Evolutionary conservation across 2,888 invertebrate genomes (phyloP), one percentile per base, ranked within the genome.

Genomic region (Carpatolechia fugitivella): DNA sequence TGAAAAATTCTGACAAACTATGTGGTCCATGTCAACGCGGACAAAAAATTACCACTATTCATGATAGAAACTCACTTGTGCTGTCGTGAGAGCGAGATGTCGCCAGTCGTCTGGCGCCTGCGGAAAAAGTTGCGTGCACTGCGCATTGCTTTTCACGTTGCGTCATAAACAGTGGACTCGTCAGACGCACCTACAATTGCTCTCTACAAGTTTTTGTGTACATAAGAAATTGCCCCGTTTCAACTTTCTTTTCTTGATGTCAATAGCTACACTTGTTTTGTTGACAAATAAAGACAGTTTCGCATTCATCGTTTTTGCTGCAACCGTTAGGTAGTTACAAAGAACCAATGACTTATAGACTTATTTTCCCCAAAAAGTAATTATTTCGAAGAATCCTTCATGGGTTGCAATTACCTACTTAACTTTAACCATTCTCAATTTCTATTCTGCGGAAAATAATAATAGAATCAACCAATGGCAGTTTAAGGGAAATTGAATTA

Each of bases 101-200:
- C 69, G 69, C 65, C 61, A 60, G 64, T 59, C 58, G 73, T 69
- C 40, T 44, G 82, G 78, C 82, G 81, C 80, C 79, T 70, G 58
- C 62, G 71, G 78, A 82, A 85, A 84, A 83, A 85, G 79, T 80
- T 75, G 80, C 63, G 65, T 69, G 67, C 72, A 70, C 65, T 68
- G 67, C 72, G 72, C 78, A 79, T 82, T 74, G 80, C 81, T 77
- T 85, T 85, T 82, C 80, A 72, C 83, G 73, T 83, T 83, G 75
- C 79, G 66, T 82, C 82, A 81, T 70, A 70, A 65, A 64, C 59
- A 66, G 62, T 61, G 52, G 61, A 63, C 64, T 56, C 65, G 63
- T 63, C 65, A 69, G 64, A 69, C 68, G 64, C 72, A 72, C 47
- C 40, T 76, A 75, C 44, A 44, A 29, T 29, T 29, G n/a, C 44